Evolutionary conservation across 1,140 invertebrate species (phyloP).

Genomic region (Acromyrmex charruanus): DNA sequence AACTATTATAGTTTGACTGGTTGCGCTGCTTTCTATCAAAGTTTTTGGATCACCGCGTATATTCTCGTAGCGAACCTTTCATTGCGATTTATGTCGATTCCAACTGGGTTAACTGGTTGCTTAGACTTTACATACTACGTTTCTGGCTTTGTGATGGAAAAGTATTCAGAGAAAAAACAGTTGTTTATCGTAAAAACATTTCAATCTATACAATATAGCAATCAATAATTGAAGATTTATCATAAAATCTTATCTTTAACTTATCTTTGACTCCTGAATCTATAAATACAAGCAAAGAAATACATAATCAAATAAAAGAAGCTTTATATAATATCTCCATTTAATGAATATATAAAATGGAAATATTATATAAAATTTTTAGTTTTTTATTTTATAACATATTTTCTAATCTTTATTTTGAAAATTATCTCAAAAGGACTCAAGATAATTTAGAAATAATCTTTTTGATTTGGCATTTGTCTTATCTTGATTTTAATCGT

Average conservation of each 20-base stretch:
- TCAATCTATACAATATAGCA: neutral
- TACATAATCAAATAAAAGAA: neutral
- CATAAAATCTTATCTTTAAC: conserved; percentile 1
- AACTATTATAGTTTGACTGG: neutral
- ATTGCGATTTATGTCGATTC: conserved; percentile 46
- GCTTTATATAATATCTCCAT: neutral
- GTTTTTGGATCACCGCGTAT: conserved; percentile 12
- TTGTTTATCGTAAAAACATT: neutral
- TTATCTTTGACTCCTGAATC: neutral
- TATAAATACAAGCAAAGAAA: too few species aligned
- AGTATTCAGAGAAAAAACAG: neutral
- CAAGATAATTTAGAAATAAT: conserved; percentile 11
- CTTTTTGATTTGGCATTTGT: neutral
- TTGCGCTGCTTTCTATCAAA: neutral
- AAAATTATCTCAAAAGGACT: neutral
- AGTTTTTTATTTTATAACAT: neutral
- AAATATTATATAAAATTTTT: neutral
- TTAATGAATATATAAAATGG: neutral
- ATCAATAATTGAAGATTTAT: neutral
- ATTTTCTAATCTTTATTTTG: conserved; percentile 1
- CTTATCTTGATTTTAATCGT: neutral
- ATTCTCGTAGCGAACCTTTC: conserved; percentile 1
- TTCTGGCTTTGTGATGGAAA: neutral
- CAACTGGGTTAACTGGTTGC: conserved; percentile 26
- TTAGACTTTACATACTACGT: neutral